Evolutionary conservation across 2,888 invertebrate genomes (phyloP).

Genomic region (Microplitis deprimator): DNA sequence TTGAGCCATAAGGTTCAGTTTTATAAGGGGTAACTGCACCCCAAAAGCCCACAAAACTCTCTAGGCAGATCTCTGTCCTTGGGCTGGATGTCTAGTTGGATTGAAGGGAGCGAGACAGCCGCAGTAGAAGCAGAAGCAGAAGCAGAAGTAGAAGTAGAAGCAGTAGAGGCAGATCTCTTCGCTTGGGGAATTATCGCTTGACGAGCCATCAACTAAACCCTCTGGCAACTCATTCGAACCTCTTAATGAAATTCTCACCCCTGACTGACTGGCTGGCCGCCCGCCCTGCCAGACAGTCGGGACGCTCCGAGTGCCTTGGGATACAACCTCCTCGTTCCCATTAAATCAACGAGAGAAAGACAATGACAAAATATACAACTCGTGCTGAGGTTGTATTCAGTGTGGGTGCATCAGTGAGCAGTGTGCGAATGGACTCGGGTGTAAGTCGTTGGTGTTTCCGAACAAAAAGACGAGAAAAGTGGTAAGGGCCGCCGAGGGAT

Average conservation of each 20-base stretch:
- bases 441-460: no score
- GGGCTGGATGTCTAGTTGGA: conserved; percentile 18
- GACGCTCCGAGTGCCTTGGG: conserved; percentile 63
- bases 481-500: conserved; percentile 46
- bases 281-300: conserved; percentile 59
- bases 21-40: conserved; percentile 66
- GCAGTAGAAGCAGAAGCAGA: not conserved
- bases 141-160: conserved; percentile 23
- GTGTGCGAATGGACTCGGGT: conserved; percentile 39
- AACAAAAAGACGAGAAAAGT: conserved; percentile 40
- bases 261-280: conserved; percentile 67
- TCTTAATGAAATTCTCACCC: conserved; percentile 73
- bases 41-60: conserved; percentile 58
- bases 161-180: conserved; percentile 25
- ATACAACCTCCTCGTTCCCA: not conserved
- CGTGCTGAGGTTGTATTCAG: no score
- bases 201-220: conserved; percentile 71
- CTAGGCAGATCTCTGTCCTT: conserved; percentile 53
- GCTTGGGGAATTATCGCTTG: conserved; percentile 71
- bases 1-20: conserved; percentile 70
- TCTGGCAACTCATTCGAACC: conserved; percentile 71
- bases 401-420: no score
- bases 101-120: not conserved
- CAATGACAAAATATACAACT: no score
- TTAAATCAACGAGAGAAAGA: conserved; percentile 38